phyloP scores from a whole-genome alignment of 1,140 invertebrate species.

The Anagrus nilaparvatae region DNA sequence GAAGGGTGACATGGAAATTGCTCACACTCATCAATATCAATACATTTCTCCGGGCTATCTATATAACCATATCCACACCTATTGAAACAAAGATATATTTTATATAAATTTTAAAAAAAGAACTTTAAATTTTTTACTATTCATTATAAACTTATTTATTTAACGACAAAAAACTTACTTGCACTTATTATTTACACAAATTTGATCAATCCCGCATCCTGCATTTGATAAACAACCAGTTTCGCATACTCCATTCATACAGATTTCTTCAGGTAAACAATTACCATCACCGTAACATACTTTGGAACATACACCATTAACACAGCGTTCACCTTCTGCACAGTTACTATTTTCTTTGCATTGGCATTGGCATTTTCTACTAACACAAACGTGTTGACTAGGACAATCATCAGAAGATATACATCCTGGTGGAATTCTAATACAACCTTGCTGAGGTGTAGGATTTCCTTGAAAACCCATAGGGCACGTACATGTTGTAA shows the following conservation, averaged over 20 bases:
- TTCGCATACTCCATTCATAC: conserved; percentile 70
- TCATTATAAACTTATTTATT: no score
- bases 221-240: conserved; percentile 70
- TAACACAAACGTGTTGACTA: conserved; percentile 60
- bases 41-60: conserved; percentile 55
- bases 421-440: conserved; percentile 61
- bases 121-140: no score
- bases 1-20: conserved; percentile 68
- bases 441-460: conserved; percentile 80
- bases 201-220: conserved; percentile 68
- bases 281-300: conserved; percentile 82
- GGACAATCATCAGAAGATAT: conserved; percentile 57
- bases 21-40: conserved; percentile 70
- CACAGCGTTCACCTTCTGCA: conserved; percentile 74
- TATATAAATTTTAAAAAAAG: no score
- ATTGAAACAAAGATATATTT: conserved; percentile 1
- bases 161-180: conserved; percentile 32
- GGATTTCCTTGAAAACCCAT: conserved; percentile 75
- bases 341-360: conserved; percentile 61
- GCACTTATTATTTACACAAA: conserved; percentile 73
- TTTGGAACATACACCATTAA: conserved; percentile 67
- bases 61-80: conserved; percentile 63
- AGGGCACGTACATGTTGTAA: conserved; percentile 66
- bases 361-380: conserved; percentile 61
- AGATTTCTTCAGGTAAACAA: conserved; percentile 79